phyloP scores from a whole-genome alignment of 1,140 invertebrate species.

The Contarinia nasturtii region DNA sequence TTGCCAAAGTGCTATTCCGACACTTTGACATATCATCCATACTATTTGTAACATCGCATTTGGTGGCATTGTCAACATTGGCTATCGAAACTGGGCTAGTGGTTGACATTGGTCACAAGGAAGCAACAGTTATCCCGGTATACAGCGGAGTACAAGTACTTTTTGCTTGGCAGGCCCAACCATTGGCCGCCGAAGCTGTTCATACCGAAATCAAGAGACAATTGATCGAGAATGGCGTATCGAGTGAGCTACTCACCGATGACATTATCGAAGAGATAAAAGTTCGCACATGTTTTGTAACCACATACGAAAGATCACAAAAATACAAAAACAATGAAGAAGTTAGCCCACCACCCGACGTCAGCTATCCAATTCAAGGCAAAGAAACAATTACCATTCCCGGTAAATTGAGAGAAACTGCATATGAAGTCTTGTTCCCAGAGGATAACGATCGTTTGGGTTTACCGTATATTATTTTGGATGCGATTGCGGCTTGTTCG shows the following conservation, averaged over 20 bases:
- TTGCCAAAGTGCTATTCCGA: constrained; percentile 78
- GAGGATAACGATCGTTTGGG: constrained; percentile 67
- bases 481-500: constrained; percentile 58
- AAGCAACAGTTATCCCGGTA: constrained; percentile 63
- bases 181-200: constrained; percentile 45
- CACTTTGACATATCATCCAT: constrained; percentile 74
- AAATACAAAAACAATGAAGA: constrained; percentile 29
- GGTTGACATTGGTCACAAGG: constrained; percentile 70
- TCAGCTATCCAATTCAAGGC: constrained; percentile 54
- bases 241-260: constrained; percentile 28
- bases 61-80: constrained; percentile 58
- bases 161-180: constrained; percentile 56
- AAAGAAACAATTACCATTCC: constrained; percentile 37
- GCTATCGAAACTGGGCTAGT: constrained; percentile 61
- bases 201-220: constrained; percentile 32
- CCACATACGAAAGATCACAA: constrained; percentile 44
- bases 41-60: constrained; percentile 56
- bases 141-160: constrained; percentile 69
- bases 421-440: constrained; percentile 69
- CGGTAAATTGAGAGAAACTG: constrained; percentile 53
- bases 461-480: constrained; percentile 64
- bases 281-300: constrained; percentile 66
- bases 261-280: constrained; percentile 48
- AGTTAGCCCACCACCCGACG: constrained; percentile 30
- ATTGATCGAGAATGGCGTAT: constrained; percentile 23